Conservation (phyloP, 2,113 vertebrate species). For the Psilopogon haemacephalus region DNA sequence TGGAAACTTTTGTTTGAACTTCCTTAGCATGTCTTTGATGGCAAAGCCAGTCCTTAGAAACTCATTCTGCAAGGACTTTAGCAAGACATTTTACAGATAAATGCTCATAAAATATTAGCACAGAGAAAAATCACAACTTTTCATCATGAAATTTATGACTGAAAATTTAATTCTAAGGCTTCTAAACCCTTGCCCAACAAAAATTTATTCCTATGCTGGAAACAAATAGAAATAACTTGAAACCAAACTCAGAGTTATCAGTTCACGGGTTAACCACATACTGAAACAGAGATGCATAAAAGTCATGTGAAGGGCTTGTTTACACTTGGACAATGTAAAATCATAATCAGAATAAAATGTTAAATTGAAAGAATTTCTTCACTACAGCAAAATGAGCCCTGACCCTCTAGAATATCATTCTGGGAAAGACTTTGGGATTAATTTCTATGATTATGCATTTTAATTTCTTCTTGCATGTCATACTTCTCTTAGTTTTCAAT, state of each 20-base stretch:
- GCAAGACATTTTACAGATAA: slow-evolving; percentile 43
- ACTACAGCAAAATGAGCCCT: neutral
- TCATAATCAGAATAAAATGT: neutral
- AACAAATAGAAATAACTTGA: neutral
- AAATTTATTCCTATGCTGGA: neutral
- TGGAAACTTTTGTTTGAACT: slow-evolving; percentile 56
- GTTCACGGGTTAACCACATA: neutral
- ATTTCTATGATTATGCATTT: neutral
- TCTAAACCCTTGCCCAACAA: neutral
- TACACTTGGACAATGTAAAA: neutral
- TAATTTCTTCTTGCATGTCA: neutral
- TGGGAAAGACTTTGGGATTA: neutral
- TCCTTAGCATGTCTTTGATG: slow-evolving; percentile 45
- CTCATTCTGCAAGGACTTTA: slow-evolving; percentile 30
- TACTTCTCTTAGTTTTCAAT: neutral
- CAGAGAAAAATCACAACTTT: neutral
- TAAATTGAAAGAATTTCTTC: slow-evolving; percentile 1
- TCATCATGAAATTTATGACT: neutral
- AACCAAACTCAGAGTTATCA: neutral
- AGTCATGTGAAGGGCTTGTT: neutral
- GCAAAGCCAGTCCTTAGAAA: slow-evolving; percentile 48
- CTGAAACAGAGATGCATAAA: neutral
- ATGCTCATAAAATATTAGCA: slow-evolving; percentile 4
- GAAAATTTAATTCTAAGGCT: neutral
- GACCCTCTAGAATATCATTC: neutral